phyloP scores from a whole-genome alignment of 2,797 vertebrate genomes.

The Dryobates pubescens region DNA sequence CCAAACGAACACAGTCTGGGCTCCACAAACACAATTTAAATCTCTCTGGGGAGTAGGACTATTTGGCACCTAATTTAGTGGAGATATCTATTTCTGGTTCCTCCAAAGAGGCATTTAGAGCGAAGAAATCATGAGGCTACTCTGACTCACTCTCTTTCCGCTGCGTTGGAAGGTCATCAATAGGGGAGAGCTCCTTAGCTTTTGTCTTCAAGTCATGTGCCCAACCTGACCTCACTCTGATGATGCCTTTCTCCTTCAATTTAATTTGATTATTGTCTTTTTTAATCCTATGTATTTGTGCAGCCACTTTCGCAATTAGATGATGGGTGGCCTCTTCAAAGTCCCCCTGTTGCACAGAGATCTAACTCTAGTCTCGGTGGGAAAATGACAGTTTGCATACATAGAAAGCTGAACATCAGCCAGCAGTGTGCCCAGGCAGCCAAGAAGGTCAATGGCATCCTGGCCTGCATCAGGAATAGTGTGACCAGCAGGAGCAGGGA shows the following conservation, averaged over 20 bases:
- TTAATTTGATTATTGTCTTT: neutral
- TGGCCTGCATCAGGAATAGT: no score
- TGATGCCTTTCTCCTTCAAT: neutral
- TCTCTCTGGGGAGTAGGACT: neutral
- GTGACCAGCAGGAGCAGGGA: no score
- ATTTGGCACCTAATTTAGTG: neutral
- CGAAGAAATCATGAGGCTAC: neutral
- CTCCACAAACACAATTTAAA: slow-evolving; percentile 20
- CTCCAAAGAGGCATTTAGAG: neutral
- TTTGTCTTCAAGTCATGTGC: neutral
- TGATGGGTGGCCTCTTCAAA: neutral
- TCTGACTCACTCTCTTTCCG: neutral
- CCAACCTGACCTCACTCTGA: neutral
- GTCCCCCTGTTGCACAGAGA: neutral
- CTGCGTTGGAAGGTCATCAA: neutral
- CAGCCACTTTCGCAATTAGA: neutral
- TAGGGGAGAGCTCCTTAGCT: neutral
- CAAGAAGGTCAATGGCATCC: no score
- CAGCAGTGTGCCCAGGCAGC: no score
- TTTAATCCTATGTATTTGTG: neutral
- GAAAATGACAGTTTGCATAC: neutral
- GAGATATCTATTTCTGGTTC: slow-evolving; percentile 25
- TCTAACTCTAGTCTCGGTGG: neutral
- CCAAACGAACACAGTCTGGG: neutral
- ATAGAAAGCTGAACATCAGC: no score